Conservation (phyloP, 2,888 invertebrate genomes). For the Sarcophaga variegata region DNA sequence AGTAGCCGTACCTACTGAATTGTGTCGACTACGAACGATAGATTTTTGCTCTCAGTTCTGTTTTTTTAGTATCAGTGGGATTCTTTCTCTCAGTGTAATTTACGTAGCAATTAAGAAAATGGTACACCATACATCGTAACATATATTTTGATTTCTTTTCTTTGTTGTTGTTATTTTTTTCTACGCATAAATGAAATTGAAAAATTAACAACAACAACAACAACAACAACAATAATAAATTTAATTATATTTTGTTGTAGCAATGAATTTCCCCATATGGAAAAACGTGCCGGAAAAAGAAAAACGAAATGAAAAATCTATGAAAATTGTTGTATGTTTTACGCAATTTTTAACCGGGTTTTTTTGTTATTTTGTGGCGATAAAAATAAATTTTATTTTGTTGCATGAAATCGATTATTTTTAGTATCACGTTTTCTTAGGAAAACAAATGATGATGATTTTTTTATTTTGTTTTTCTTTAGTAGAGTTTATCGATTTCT, state of each 20-base stretch:
- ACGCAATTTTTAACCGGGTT: slow-evolving; percentile 39
- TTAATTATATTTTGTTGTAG: slow-evolving; percentile 32
- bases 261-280: slow-evolving; percentile 41
- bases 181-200: slow-evolving; percentile 18
- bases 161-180: background rate
- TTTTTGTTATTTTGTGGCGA: background rate
- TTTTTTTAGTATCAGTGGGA: background rate
- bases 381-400: background rate
- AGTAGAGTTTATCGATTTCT: no score
- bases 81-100: background rate
- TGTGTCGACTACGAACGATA: no score
- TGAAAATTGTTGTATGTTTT: background rate
- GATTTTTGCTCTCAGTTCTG: background rate
- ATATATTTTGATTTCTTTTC: background rate
- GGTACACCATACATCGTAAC: background rate
- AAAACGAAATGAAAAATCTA: background rate
- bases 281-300: slow-evolving; percentile 35
- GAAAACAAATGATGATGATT: background rate
- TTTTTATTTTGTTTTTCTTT: background rate
- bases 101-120: background rate
- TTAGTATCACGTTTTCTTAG: no score
- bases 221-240: no score
- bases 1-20: no score
- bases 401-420: background rate
- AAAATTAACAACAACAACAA: background rate